Evolutionary conservation across 2,113 vertebrate genomes (phyloP).

Genomic region (Nicator chloris): DNA sequence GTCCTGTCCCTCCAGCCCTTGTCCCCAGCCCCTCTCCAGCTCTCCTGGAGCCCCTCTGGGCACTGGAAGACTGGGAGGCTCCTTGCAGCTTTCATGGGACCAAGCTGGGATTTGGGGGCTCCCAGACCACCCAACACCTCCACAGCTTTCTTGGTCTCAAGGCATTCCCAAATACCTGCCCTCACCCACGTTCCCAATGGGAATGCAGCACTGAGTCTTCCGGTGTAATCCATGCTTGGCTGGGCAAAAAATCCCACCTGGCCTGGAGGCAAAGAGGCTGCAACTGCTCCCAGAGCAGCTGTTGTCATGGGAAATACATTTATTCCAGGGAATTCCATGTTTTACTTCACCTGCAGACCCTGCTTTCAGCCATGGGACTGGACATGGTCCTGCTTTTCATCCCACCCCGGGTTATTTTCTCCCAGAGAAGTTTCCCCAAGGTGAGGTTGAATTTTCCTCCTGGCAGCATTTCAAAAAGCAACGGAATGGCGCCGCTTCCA

Average conservation of each 20-base stretch:
- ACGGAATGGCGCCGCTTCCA: rapidly evolving
- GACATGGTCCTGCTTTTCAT: rapidly evolving
- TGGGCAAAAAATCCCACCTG: neutral
- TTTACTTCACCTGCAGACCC: neutral
- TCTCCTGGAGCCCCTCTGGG: neutral
- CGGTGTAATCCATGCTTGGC: rapidly evolving
- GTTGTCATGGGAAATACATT: neutral
- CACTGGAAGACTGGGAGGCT: neutral
- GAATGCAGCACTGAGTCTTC: neutral
- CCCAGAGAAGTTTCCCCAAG: neutral
- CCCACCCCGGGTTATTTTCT: rapidly evolving
- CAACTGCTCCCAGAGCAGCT: neutral
- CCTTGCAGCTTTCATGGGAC: neutral
- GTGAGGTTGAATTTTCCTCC: neutral
- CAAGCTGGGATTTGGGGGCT: neutral
- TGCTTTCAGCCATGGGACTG: rapidly evolving
- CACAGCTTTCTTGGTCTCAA: neutral
- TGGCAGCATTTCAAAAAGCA: neutral
- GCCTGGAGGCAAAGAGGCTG: neutral
- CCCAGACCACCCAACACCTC: neutral
- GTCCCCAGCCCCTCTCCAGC: neutral
- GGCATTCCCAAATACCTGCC: neutral
- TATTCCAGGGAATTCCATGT: neutral
- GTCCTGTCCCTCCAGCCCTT: neutral
- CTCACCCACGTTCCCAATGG: neutral